Evolutionary conservation across 2,113 vertebrate genomes (phyloP), one percentile per base, ranked within the genome.

Genomic region (Callorhinus ursinus): DNA sequence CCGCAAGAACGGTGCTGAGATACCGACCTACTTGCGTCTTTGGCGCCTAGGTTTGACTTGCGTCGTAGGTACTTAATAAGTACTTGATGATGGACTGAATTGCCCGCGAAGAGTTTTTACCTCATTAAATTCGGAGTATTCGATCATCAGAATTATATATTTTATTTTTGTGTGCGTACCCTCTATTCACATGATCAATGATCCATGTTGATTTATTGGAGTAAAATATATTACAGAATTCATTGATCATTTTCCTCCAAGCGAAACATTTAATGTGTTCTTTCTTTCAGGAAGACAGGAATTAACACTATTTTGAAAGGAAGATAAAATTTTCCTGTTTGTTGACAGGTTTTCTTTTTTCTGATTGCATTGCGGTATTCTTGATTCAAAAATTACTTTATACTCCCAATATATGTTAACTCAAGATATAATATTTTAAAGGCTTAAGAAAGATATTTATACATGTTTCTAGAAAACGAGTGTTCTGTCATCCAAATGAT

Each of bases 321-420:
- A 86, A 57, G 65, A 28, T 28, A 31, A 14, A 87, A 3, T 55
- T 9, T 81, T 59, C 67, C 14, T 26, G 22, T 72, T 81, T 92
- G 61, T 93, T 93, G 28, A 26, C 88, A 81, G 49, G 42, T 79
- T 94, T 89, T 51, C 21, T 86, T 79, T 85, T 80, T 55, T 65
- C 31, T 71, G 31, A 85, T 26, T 88, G 15, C 46, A 86, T 4
- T 4, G 33, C 59, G 80, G 46, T 21, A 57, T 63, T 74, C 5
- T 91, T 77, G 31, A 93, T 49, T 87, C 14, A 85, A 82, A 28
- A 93, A 74, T 88, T 65, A 81, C 10, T 82, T 19, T n/a, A 83
- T 67, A 42, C 31, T 95, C 80, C 4, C 28, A 77, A 46, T 90
- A 65, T 72, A 36, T 39, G 3, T 86, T 31, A 77, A 87, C 71